phyloP scores from a whole-genome alignment of 1,140 invertebrate species.

The Zeugodacus cucurbitae region DNA sequence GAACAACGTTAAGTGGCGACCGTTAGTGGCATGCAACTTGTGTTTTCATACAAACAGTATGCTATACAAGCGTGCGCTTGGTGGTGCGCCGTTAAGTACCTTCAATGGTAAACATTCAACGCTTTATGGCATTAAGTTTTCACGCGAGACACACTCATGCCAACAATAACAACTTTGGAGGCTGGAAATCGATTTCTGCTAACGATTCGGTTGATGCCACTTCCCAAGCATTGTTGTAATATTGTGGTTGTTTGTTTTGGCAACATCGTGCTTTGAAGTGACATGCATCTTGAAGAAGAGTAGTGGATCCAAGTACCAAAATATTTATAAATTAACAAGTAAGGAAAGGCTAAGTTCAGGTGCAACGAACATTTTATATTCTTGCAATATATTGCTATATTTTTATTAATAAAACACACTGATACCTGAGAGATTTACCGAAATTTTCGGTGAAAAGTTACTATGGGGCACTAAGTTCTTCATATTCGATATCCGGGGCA shows the following conservation, averaged over 20 bases:
- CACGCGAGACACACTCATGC: background rate
- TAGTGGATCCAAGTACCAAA: background rate
- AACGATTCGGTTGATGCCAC: background rate
- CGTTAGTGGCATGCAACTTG: background rate
- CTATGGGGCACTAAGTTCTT: too few relatives aligned
- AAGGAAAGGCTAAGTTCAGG: too few relatives aligned
- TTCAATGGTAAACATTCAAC: background rate
- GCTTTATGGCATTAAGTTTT: slow-evolving; percentile 19
- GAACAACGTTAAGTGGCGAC: background rate
- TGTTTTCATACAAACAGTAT: background rate
- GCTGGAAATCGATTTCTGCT: background rate
- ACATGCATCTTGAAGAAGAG: background rate
- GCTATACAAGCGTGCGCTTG: too few relatives aligned
- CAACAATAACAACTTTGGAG: background rate
- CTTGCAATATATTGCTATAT: too few relatives aligned
- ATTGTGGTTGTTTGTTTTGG: background rate
- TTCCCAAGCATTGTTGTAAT: background rate
- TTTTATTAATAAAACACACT: too few relatives aligned
- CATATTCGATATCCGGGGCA: too few relatives aligned
- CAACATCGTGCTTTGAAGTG: background rate
- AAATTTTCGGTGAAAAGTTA: too few relatives aligned
- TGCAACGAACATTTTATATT: too few relatives aligned
- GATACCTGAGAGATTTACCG: too few relatives aligned
- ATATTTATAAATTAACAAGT: too few relatives aligned
- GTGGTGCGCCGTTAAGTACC: background rate